Conservation (phyloP, 2,797 vertebrate species). For the Cyclopterus lumpus region DNA sequence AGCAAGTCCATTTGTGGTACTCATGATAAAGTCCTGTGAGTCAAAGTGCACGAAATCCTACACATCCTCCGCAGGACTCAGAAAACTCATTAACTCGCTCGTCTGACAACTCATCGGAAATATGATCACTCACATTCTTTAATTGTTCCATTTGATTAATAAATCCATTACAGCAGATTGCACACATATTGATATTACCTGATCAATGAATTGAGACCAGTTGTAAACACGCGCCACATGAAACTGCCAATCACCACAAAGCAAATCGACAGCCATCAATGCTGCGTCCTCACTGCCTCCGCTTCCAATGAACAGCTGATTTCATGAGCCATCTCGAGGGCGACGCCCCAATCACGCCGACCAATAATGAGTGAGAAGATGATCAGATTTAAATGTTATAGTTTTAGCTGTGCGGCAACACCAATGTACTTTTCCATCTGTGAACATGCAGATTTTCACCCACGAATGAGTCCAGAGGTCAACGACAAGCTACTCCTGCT, state of each 20-base stretch:
- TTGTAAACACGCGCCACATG: not conserved
- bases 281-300: not conserved
- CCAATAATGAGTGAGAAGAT: not conserved
- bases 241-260: conserved; percentile 10
- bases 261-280: not conserved
- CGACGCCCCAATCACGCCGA: not conserved
- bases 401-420: not conserved
- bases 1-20: not conserved
- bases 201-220: conserved; percentile 8
- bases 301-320: not conserved
- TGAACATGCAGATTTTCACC: not conserved
- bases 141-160: conserved; percentile 23
- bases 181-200: not conserved
- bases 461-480: not conserved
- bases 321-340: not conserved
- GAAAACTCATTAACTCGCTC: conserved; percentile 14
- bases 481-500: conserved; percentile 19
- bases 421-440: not conserved
- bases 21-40: conserved; percentile 16
- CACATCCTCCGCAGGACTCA: not conserved
- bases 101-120: conserved; percentile 18
- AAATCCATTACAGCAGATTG: conserved; percentile 22
- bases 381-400: not conserved
- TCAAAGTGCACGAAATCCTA: conserved; percentile 1
- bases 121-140: conserved; percentile 6